phyloP scores from a whole-genome alignment of 2,113 vertebrate species.

The Alouatta palliata region DNA sequence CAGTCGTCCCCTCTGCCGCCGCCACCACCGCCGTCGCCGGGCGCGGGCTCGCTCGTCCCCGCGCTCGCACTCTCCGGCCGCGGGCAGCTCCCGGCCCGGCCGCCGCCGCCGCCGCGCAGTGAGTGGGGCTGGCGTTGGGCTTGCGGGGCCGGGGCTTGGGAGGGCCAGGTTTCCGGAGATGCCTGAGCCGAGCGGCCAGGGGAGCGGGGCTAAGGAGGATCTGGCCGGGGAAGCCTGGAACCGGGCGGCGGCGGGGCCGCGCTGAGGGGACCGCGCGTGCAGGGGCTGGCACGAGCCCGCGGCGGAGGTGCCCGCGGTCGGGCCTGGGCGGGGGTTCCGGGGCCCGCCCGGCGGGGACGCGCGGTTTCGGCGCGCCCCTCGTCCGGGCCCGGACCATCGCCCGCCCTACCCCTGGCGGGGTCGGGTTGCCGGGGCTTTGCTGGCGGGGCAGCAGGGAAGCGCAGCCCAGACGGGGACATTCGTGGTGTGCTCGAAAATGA shows the following conservation, averaged over 20 bases:
- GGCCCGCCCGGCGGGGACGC: background rate
- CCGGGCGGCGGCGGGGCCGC: background rate
- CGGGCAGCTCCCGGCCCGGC: conserved; percentile 24
- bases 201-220: background rate
- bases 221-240: background rate
- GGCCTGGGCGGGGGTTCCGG: background rate
- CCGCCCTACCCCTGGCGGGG: background rate
- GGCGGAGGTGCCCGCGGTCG: background rate
- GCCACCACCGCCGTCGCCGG: background rate
- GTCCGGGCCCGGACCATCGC: background rate
- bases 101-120: conserved; percentile 21
- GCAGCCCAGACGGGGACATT: background rate
- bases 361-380: background rate
- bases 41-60: conserved; percentile 52
- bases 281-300: conserved; percentile 40
- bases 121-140: conserved; percentile 61
- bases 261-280: conserved; percentile 10
- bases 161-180: background rate
- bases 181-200: background rate
- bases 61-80: conserved; percentile 24
- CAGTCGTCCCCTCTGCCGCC: conserved; percentile 35
- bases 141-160: background rate
- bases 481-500: background rate
- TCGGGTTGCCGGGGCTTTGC: background rate
- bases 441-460: background rate